These are phyloP conservation scores for Nipponia nippon DNA, from an alignment of 2,113 vertebrate species.

Conservation along the genomic window DNA sequence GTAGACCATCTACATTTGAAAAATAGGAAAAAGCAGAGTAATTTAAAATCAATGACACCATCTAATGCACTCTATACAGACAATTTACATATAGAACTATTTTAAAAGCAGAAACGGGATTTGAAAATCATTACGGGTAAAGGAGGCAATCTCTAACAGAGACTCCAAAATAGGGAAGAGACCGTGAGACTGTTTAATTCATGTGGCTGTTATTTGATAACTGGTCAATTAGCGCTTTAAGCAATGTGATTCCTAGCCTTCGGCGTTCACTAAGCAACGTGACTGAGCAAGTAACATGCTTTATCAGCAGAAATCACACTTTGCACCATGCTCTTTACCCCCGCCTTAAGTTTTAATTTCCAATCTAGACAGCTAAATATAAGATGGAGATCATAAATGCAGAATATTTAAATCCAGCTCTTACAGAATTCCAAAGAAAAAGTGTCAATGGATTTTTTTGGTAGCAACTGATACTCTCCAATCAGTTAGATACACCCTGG, in stretches of 20 bases:
- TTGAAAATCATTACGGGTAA: not conserved
- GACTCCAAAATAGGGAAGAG: not conserved
- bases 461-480: not conserved
- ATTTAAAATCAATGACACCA: not conserved
- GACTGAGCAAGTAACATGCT: not conserved
- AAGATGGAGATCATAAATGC: not conserved
- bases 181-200: not conserved
- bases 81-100: not conserved
- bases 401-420: not conserved
- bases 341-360: not conserved
- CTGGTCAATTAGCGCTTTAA: not conserved
- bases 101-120: not conserved
- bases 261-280: rapidly evolving
- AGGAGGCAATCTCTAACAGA: not conserved
- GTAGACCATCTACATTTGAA: not conserved
- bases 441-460: not conserved
- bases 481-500: not conserved
- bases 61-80: not conserved
- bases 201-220: not conserved
- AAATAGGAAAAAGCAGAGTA: not conserved
- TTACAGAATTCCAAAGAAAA: not conserved
- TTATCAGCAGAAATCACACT: not conserved
- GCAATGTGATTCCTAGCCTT: not conserved
- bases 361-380: not conserved
- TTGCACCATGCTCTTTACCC: not conserved